phyloP scores from a whole-genome alignment of 1,140 invertebrate genomes.

The Sesamia nonagrioides region DNA sequence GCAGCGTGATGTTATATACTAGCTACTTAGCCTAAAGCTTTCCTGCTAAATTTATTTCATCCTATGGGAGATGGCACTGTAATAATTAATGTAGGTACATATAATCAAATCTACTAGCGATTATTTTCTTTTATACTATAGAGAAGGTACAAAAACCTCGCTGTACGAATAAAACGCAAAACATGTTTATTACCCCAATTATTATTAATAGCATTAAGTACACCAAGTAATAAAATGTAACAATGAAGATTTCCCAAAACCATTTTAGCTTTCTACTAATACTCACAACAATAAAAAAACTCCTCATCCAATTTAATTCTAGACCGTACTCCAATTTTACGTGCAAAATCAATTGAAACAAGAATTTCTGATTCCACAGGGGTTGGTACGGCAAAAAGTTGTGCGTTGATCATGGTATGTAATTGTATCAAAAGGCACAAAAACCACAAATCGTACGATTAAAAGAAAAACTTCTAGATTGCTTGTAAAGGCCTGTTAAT shows the following conservation, averaged over 20 bases:
- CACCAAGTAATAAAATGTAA: not conserved
- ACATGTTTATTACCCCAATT: not conserved
- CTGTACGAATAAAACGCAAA: not conserved
- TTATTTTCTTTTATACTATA: no score
- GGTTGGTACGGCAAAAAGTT: constrained; percentile 14
- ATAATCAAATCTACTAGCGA: no score
- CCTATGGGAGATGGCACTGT: no score
- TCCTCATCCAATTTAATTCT: constrained; percentile 12
- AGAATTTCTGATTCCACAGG: constrained; percentile 15
- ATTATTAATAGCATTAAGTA: not conserved
- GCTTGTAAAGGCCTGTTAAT: not conserved
- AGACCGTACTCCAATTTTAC: not conserved
- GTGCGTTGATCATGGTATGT: constrained; percentile 11
- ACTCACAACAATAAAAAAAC: not conserved
- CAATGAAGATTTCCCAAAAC: not conserved
- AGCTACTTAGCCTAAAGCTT: no score
- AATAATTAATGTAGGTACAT: no score
- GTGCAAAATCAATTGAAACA: constrained; percentile 21
- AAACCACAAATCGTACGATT: constrained; percentile 34
- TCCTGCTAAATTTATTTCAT: no score
- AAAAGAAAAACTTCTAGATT: constrained; percentile 30
- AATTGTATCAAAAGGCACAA: constrained; percentile 18
- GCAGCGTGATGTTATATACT: no score
- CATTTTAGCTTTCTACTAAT: not conserved
- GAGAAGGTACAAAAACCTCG: no score